Percentiles rank a stretch among this genome's conserved stretches.
phyloP scores from a whole-genome alignment of 2,888 invertebrate species.

The Agelastica alni region DNA sequence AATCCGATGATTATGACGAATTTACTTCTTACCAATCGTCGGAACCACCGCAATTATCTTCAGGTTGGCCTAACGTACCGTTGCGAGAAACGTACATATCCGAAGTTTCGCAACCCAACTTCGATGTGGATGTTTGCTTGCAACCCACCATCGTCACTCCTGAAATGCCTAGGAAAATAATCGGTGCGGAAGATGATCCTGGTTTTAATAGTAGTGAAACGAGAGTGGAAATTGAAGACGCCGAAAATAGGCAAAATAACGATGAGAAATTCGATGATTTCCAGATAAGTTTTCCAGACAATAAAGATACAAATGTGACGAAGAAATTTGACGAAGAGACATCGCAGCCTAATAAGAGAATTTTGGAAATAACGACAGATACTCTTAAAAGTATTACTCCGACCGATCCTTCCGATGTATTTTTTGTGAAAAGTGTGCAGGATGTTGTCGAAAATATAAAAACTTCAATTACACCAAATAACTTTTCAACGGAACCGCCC shows the following conservation, averaged over 20 bases:
- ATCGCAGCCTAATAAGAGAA: not conserved
- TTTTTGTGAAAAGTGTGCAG: not conserved
- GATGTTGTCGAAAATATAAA: not conserved
- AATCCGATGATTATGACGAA: conserved; percentile 54
- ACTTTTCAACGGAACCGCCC: not conserved
- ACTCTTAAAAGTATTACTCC: not conserved
- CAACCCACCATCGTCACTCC: conserved; percentile 49
- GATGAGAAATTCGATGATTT: conserved; percentile 53
- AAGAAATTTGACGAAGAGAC: not conserved
- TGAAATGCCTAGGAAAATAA: conserved; percentile 42
- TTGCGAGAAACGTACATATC: conserved; percentile 55
- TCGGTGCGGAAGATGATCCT: conserved; percentile 26
- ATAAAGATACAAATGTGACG: not conserved
- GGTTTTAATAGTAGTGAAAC: conserved; percentile 11
- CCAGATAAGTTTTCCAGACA: conserved; percentile 44
- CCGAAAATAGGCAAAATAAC: conserved; percentile 21
- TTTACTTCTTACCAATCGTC: conserved; percentile 58
- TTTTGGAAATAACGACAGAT: not conserved
- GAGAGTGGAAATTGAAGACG: conserved; percentile 11
- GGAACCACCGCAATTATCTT: conserved; percentile 2
- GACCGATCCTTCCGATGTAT: not conserved
- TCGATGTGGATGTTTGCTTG: conserved; percentile 43
- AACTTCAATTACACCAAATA: not conserved
- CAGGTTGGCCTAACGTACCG: conserved; percentile 38
- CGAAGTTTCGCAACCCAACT: conserved; percentile 28